Percentiles rank a stretch among this genome's conserved stretches.
Evolutionary conservation across 2,113 vertebrate genomes (phyloP).

Genomic region (Chelonoidis abingdonii): DNA sequence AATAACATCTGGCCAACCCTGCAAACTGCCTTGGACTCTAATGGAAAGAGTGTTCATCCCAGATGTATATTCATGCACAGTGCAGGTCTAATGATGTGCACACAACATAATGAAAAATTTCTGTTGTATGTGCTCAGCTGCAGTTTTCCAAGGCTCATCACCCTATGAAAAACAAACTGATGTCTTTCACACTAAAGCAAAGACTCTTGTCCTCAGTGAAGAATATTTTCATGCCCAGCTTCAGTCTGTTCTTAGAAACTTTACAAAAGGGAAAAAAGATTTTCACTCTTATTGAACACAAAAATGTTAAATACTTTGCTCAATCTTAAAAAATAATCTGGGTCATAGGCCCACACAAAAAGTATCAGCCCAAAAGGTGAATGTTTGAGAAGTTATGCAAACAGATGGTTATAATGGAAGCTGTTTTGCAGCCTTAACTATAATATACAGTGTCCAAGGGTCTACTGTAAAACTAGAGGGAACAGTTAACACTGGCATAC

Average conservation of each 20-base stretch:
- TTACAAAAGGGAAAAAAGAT: not conserved
- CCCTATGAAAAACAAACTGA: not conserved
- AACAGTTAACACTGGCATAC: too few species aligned
- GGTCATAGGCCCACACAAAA: not conserved
- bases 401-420: not conserved
- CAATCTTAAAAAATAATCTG: not conserved
- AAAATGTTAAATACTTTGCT: conserved; percentile 2
- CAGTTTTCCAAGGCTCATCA: conserved; percentile 17
- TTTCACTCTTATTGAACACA: conserved; percentile 2
- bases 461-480: too few species aligned
- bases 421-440: conserved; percentile 45
- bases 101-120: not conserved
- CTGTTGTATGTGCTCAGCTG: not conserved
- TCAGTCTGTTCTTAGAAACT: conserved; percentile 20
- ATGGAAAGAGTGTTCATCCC: not conserved
- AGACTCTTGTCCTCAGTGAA: not conserved
- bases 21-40: not conserved
- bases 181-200: conserved; percentile 16
- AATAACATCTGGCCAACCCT: not conserved
- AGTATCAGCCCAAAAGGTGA: not conserved
- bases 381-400: too few species aligned
- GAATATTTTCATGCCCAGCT: conserved; percentile 26
- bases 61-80: conserved; percentile 2
- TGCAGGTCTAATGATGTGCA: conserved; percentile 5
- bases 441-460: too few species aligned